These are phyloP conservation scores for Pteronotus mesoamericanus DNA, from an alignment of 2,797 vertebrate genomes.

Conservation along the genomic window DNA sequence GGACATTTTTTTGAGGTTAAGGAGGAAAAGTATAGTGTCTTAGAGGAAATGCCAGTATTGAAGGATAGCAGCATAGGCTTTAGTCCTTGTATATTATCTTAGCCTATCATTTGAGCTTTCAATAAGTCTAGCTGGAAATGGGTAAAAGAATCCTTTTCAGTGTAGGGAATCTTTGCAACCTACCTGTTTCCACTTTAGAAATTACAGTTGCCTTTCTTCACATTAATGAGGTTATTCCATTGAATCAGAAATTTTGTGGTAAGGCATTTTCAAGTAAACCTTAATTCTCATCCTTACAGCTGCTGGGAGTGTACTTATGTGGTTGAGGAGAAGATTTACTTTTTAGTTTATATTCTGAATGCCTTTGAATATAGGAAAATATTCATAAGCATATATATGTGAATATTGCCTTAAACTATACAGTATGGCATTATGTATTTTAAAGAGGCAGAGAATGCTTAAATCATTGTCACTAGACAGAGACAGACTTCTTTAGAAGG, in stretches of 20 bases:
- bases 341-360: neutral
- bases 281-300: neutral
- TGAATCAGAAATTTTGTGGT: neutral
- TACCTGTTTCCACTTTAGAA: neutral
- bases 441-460: neutral
- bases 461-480: neutral
- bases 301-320: neutral
- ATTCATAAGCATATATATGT: neutral
- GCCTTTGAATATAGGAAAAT: neutral
- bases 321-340: neutral
- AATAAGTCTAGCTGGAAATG: neutral
- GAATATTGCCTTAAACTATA: neutral
- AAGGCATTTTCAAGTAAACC: slow-evolving; percentile 19
- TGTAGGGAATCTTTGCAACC: neutral
- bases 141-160: neutral
- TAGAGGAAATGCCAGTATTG: neutral
- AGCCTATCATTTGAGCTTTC: slow-evolving; percentile 28
- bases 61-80: neutral
- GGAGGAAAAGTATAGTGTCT: slow-evolving; percentile 30
- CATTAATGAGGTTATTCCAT: neutral
- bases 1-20: slow-evolving; percentile 51
- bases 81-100: neutral
- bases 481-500: neutral
- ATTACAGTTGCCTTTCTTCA: neutral
- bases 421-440: neutral